Percentiles rank a stretch among this genome's conserved stretches.
phyloP scores from a whole-genome alignment of 1,140 invertebrate genomes.

The Diabrotica virgifera region DNA sequence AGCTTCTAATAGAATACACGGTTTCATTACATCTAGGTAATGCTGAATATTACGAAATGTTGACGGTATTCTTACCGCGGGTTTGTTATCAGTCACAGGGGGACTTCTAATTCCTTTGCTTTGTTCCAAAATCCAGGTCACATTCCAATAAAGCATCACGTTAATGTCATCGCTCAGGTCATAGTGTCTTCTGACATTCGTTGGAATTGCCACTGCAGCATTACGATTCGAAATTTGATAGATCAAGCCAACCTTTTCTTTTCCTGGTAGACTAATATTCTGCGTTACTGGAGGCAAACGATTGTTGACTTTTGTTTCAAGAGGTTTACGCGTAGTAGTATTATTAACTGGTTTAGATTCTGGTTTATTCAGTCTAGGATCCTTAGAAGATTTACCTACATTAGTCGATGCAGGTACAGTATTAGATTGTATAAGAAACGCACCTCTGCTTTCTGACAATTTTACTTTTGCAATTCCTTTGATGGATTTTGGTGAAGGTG shows the following conservation, averaged over 20 bases:
- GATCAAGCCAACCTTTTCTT: neutral
- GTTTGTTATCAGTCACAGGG: conserved; percentile 21
- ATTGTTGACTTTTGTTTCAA: neutral
- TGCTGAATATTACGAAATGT: conserved; percentile 18
- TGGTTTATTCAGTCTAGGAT: no score
- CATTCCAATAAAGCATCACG: conserved; percentile 26
- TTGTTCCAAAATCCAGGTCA: conserved; percentile 30
- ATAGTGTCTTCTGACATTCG: conserved; percentile 5
- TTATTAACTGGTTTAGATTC: no score
- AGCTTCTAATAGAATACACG: conserved; percentile 10
- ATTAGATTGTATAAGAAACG: no score
- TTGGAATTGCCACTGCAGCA: neutral
- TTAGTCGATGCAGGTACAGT: no score
- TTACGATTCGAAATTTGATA: neutral
- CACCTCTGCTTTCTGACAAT: no score
- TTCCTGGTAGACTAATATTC: neutral
- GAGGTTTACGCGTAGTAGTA: neutral
- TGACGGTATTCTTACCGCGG: conserved; percentile 17
- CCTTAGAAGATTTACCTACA: no score
- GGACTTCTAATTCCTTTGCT: conserved; percentile 21
- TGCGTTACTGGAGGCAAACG: neutral
- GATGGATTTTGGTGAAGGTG: no score
- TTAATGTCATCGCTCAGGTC: conserved; percentile 18
- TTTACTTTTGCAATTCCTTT: no score
- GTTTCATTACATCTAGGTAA: neutral